Evolutionary conservation across 2,797 vertebrate genomes (phyloP).

Genomic region (Hemibagrus guttatus): DNA sequence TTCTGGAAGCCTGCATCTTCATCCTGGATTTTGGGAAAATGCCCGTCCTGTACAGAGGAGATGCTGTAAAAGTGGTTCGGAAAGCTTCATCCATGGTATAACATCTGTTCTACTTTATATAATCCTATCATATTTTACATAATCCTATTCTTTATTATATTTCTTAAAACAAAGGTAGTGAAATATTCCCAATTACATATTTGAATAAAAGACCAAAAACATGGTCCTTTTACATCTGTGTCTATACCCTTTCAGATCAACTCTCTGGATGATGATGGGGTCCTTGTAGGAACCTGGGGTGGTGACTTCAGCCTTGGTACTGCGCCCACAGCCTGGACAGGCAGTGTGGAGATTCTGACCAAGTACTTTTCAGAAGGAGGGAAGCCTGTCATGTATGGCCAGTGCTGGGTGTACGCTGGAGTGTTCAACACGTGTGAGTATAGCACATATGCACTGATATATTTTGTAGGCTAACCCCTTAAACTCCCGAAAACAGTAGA

Average conservation of each 20-base stretch:
- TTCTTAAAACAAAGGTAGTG: neutral
- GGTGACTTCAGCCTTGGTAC: constrained; percentile 74
- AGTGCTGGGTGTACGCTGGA: constrained; percentile 95
- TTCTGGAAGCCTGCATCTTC: constrained; percentile 87
- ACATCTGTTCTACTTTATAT: no score
- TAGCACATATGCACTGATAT: neutral
- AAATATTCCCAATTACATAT: neutral
- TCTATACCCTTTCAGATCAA: constrained; percentile 78
- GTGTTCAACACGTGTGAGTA: constrained; percentile 90
- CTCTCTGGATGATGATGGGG: constrained; percentile 83
- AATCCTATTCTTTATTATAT: neutral
- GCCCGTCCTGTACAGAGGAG: constrained; percentile 80
- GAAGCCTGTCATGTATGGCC: constrained; percentile 78
- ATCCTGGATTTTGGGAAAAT: constrained; percentile 83
- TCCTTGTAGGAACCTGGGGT: constrained; percentile 86
- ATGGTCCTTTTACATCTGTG: neutral
- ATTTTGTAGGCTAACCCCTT: neutral
- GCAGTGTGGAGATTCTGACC: constrained; percentile 84
- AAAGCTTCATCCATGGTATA: constrained; percentile 84
- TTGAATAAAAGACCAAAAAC: neutral
- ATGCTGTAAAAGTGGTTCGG: constrained; percentile 79
- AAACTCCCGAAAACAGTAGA: no score
- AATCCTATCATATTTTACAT: no score
- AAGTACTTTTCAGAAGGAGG: constrained; percentile 69
- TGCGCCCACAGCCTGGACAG: constrained; percentile 85